phyloP scores from a whole-genome alignment of 2,797 vertebrate genomes.

The Cossypha polioptera region DNA sequence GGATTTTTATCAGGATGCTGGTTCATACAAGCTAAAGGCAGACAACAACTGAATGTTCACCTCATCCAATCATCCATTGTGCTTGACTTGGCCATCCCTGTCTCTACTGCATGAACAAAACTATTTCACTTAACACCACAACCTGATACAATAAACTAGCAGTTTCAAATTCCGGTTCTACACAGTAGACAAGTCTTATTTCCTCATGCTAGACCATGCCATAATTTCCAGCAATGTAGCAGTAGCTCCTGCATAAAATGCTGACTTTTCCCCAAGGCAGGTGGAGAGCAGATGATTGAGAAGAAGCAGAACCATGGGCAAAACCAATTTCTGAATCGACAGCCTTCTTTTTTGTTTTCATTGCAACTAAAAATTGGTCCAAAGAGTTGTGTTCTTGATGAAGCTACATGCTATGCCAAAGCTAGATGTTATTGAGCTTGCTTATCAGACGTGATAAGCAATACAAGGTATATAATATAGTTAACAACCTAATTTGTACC shows the following conservation, averaged over 20 bases:
- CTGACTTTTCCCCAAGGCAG: background rate
- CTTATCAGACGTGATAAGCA: conserved; percentile 64
- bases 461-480: conserved; percentile 36
- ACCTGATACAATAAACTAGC: background rate
- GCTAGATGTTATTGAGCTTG: conserved; percentile 44
- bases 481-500: conserved; percentile 64
- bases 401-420: conserved; percentile 24
- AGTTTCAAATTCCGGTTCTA: background rate
- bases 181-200: background rate
- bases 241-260: background rate
- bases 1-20: background rate
- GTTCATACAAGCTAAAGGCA: background rate
- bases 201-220: background rate
- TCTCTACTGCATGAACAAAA: background rate
- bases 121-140: background rate
- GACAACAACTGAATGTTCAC: background rate
- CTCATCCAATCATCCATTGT: background rate
- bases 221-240: background rate
- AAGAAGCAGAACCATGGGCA: background rate
- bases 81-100: background rate
- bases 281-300: background rate
- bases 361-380: background rate
- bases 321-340: background rate
- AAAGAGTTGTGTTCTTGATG: conserved; percentile 31
- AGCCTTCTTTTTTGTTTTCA: background rate